phyloP scores from a whole-genome alignment of 1,140 invertebrate genomes.

The Schlechtendalia chinensis region DNA sequence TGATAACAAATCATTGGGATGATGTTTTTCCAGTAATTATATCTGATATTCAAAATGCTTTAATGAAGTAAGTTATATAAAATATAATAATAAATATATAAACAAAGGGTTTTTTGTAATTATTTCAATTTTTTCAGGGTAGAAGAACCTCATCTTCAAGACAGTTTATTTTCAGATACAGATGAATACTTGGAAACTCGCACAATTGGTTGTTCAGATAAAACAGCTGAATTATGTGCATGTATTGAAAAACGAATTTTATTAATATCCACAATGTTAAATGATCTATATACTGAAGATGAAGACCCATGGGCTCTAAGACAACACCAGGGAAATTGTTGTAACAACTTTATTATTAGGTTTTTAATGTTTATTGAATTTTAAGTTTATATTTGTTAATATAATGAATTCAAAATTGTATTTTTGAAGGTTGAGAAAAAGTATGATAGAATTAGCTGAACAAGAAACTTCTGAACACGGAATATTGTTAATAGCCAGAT shows the following conservation, averaged over 20 bases:
- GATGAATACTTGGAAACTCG: conserved; percentile 31
- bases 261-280: conserved; percentile 3
- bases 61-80: conserved; percentile 9
- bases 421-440: conserved; percentile 9
- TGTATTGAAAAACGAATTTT: conserved; percentile 36
- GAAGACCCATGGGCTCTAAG: conserved; percentile 24
- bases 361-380: conserved; percentile 1
- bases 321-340: conserved; percentile 32
- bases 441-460: conserved; percentile 31
- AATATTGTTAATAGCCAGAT: conserved; percentile 35
- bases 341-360: conserved; percentile 31
- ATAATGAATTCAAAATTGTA: no score
- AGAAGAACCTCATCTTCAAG: conserved; percentile 19
- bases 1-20: conserved; percentile 36
- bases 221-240: conserved; percentile 23
- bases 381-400: neutral
- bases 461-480: conserved; percentile 1
- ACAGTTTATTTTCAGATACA: conserved; percentile 40
- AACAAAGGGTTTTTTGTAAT: neutral
- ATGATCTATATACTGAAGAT: conserved; percentile 25
- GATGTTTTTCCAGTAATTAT: conserved; percentile 21
- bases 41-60: conserved; percentile 19
- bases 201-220: conserved; percentile 38
- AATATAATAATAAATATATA: neutral
- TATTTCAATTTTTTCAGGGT: neutral